Evolutionary conservation across 1,140 invertebrate species (phyloP), one percentile per base, ranked within the genome.

Genomic region (Saxidomus purpurata): DNA sequence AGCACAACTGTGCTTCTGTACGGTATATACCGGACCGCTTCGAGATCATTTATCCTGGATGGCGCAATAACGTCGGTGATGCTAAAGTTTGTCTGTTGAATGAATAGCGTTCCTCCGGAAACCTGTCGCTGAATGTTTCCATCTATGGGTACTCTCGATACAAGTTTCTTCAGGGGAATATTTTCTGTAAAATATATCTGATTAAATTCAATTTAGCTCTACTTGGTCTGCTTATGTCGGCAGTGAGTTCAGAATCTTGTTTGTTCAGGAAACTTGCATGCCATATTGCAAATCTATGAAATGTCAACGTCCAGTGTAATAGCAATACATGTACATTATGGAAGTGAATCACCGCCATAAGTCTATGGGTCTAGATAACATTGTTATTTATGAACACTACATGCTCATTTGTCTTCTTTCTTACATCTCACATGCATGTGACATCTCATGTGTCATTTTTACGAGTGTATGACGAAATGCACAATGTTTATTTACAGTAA

Each of bases 21-120:
- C 63, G 87, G 38, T 47, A 90, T 89, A 47, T 86, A 92, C 76
- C 79, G 89, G n/a, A 93, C 92, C 11, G 92, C 93, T 17, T 87
- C 90, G 9, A 96, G 92, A 74, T 96, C 95, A 0, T 93, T 93
- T 38, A 96, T 93, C 81, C 94, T 79, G 25, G 89, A 90, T 0
- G 96, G 96, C 11, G 95, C 93, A 61, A 94, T 92, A 13, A 92
- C 90, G 59, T 95, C 93, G 15, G 3, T 1, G 15, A 17, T 17
- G 17, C n/a, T 15, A 0, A 15, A 19, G 49, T 28, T 22, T 0
- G 8, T 25, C 22, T 69, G 31, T 8, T 49, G 28, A 25, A 89
- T 22, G 28, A 85, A 74, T 28, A 90, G 17, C 19, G 74, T 67
- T 15, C 86, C 89, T 17, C 77, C 91, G 2, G 67, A 61, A 11